Percentiles rank a stretch among this genome's conserved stretches.
These are phyloP conservation scores for Numenius phaeopus DNA, from an alignment of 2,797 vertebrate species.

Conservation along the genomic window DNA sequence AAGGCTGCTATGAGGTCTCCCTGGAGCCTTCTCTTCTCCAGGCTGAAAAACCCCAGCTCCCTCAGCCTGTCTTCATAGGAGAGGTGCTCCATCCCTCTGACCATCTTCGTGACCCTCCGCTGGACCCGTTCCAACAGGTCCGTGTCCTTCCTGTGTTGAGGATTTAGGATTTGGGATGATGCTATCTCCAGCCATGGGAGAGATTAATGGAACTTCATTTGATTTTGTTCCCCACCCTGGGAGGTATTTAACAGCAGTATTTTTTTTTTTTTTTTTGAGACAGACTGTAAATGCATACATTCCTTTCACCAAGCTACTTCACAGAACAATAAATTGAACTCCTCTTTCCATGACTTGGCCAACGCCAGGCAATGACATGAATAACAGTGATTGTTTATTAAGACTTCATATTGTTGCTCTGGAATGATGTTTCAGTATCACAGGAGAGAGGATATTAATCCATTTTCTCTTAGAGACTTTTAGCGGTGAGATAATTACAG, in stretches of 20 bases:
- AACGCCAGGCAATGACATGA: neutral
- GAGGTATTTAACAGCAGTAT: neutral
- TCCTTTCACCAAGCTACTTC: neutral
- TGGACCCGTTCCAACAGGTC: too few species aligned
- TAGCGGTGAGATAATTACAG: neutral
- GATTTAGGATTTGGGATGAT: neutral
- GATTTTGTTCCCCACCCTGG: neutral
- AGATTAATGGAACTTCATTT: neutral
- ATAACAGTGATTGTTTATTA: neutral
- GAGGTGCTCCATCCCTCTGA: too few species aligned
- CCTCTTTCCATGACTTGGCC: neutral
- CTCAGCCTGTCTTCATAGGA: too few species aligned
- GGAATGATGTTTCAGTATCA: neutral
- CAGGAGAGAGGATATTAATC: neutral
- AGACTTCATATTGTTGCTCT: neutral
- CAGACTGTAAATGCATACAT: neutral
- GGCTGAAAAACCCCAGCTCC: too few species aligned
- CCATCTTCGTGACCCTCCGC: too few species aligned
- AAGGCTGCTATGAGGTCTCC: too few species aligned
- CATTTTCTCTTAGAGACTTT: neutral
- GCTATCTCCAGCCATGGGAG: neutral
- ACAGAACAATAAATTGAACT: neutral
- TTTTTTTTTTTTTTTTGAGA: neutral
- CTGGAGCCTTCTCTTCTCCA: too few species aligned
- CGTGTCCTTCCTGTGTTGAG: too few species aligned